A percentile compares a stretch with the other conserved stretches of the same genome.
Evolutionary conservation across 2,113 vertebrate genomes (phyloP).

Genomic region (Rousettus leschenaultii): DNA sequence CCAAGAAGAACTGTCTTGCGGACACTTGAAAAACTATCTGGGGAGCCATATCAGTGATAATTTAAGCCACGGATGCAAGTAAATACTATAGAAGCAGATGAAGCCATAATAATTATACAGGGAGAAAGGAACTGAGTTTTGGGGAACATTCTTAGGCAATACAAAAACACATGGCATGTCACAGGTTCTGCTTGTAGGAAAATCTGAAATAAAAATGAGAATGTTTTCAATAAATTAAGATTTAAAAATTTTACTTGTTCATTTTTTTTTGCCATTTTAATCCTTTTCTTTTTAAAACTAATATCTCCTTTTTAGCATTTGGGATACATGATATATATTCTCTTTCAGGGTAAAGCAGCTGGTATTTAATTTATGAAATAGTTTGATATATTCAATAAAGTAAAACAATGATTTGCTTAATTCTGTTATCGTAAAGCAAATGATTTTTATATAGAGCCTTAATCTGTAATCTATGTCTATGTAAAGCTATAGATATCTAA

Average conservation of each 20-base stretch:
- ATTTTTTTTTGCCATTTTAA: not conserved
- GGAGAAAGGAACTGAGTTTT: not conserved
- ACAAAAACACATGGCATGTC: not conserved
- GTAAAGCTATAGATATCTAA: not conserved
- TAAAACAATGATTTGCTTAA: not conserved
- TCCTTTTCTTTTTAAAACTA: conserved; percentile 37
- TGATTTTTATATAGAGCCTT: not conserved
- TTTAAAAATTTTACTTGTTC: conserved; percentile 37
- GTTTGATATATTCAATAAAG: conserved; percentile 33
- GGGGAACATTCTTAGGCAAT: not conserved
- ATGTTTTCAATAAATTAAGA: conserved; percentile 22
- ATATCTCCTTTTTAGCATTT: conserved; percentile 42
- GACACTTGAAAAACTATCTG: not conserved
- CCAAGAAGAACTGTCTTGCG: not conserved
- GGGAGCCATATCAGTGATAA: not conserved
- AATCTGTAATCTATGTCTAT: not conserved
- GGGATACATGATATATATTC: not conserved
- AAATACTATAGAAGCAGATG: not conserved
- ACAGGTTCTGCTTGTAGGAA: not conserved
- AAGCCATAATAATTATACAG: not conserved
- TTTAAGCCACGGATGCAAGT: not conserved
- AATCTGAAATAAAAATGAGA: not conserved
- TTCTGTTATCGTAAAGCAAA: conserved; percentile 25
- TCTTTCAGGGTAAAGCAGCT: conserved; percentile 24
- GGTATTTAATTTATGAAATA: conserved; percentile 64